phyloP scores from a whole-genome alignment of 2,797 vertebrate genomes.

The Falco columbarius region DNA sequence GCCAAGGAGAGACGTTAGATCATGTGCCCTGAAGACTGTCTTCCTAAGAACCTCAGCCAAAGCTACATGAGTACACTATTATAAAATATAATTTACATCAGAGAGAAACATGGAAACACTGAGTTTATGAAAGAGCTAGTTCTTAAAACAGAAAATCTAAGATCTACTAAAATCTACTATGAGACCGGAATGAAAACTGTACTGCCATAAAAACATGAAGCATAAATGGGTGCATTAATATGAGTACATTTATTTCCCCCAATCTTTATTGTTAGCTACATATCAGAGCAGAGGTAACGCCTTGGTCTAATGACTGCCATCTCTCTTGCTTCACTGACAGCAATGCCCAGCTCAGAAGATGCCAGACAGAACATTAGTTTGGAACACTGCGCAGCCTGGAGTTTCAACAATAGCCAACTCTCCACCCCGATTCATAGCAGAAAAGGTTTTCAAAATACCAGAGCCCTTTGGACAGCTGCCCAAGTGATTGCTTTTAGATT shows the following conservation, averaged over 20 bases:
- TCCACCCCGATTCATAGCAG: background rate
- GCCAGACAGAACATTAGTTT: background rate
- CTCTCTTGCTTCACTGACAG: background rate
- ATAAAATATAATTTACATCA: background rate
- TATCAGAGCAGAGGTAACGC: background rate
- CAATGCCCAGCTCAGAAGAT: background rate
- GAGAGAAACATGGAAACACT: background rate
- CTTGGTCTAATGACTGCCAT: background rate
- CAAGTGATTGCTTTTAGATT: background rate
- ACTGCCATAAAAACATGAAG: background rate
- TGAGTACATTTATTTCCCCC: background rate
- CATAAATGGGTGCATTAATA: background rate
- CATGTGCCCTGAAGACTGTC: background rate
- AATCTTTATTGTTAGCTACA: background rate
- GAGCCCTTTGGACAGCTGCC: background rate
- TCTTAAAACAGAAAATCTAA: background rate
- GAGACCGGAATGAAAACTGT: background rate
- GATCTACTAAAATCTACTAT: background rate
- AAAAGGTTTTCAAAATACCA: conserved; percentile 22
- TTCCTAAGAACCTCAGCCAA: background rate
- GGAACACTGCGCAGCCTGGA: background rate
- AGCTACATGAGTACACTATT: background rate
- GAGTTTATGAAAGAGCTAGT: background rate
- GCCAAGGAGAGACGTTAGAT: background rate
- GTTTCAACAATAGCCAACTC: background rate